Base-by-base conservation (phyloP, 2,797 vertebrate species). In the Clarias fuscus region DNA sequence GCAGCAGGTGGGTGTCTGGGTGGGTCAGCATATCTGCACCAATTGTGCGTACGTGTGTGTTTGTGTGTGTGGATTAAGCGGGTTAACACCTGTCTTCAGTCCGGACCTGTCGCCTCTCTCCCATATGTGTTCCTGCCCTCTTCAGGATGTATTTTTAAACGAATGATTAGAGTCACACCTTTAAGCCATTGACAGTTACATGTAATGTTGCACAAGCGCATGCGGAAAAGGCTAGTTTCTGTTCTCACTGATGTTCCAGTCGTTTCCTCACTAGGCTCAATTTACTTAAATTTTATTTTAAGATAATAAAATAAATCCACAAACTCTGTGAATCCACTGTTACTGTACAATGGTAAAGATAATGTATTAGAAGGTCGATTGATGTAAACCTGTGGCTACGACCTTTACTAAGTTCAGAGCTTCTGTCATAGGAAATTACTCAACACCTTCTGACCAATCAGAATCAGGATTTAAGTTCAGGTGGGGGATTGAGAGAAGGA, bases 1-100 rank as follows among this genome's bases (percentile, higher is more conserved):
- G 89, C 93, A 94, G 94, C 93, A 93, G 93, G 93, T 93, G 92
- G 92, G 88, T 72, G 89, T 91, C 88, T 90, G 71, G 53, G 85
- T 89, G 89, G 76, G 86, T 87, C 86, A 81, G 30, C 89, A 89
- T 88, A 90, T 70, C 80, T 61, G 72, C 58, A 82, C 67, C 48
- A 27, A 77, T 43, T 58, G n/a, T 18, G n/a, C 18, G 3, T 56
- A n/a, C 17, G 48, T 77, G 17, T 77, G 48, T 80, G 73, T 30
- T 65, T 78, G 86, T 86, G 72, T 86, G 86, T 80, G 85, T 58
- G 53, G 83, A 77, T 77, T 88, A 85, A 18, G 33, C 53, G 76
- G 83, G 78, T 85, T 58, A 85, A 65, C 81, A 48, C 82, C 80
- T 84, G 62, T 10, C 70, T 87, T 64, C 67, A 59, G 27, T 61